Base-by-base conservation (phyloP, 1,140 invertebrate species). In the Leptoteleia sp. region DNA sequence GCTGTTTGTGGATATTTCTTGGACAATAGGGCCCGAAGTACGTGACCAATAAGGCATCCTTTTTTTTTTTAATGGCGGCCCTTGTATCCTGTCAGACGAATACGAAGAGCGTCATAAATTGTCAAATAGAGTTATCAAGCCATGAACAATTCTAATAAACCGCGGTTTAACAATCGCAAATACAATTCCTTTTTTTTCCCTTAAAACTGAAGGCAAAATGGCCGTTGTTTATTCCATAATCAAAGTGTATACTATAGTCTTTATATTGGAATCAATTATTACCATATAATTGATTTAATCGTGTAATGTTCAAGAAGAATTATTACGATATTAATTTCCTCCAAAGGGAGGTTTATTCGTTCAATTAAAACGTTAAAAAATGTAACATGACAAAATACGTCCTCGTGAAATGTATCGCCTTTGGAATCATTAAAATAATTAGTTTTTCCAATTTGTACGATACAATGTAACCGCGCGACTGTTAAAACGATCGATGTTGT, bases 21-120 rank as follows among this genome's bases (percentile, higher is more conserved):
- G 38, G 35, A 75, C 76, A 75, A 79, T 70, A 11, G 50, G 48
- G 37, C 19, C 43, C 7, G 27, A 73, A 42, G 31, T 64, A 73
- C 76, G 70, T 73, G 62, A 57, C 70, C 64, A 62, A 73, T 73
- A 73, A 72, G 38, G 22, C 48, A 38, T 59, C 64, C 38, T n/a
- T n/a, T n/a, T n/a, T n/a, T 57, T 64, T 55, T 67, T 68, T 47
- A 57, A 79, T 73, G 57, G 76, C 42, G 64, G 33, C 47, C 37
- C 40, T 61, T 40, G 62, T 73, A 62, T 79, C 62, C 76, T 55
- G 55, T 68, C 52, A 45, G 40, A 17, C 31, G 13, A 19, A 40
- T 42, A 48, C 40, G 47, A 68, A 55, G 31, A 64, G 31, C 42
- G 13, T 13, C 48, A 17, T 50, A 59, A 73, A 65, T 19, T 57